Evolutionary conservation across 1,140 invertebrate species (phyloP), one percentile per base, ranked within the genome.

Genomic region (Copidosoma floridanum): DNA sequence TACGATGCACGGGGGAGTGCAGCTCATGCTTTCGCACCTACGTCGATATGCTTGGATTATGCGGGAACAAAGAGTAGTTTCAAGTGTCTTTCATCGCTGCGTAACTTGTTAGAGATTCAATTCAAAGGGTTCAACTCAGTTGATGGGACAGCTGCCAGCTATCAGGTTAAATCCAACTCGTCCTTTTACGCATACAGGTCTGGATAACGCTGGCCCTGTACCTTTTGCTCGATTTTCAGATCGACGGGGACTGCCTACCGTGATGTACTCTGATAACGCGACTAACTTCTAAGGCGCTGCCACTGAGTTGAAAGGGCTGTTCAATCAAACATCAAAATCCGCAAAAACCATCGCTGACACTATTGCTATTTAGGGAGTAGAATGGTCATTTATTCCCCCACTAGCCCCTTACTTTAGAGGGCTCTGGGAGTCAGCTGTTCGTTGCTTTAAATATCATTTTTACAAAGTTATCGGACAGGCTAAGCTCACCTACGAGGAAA

Each of bases 341-440:
- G 10, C 2, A 0, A n/a, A 21, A 18, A 18, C 16, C 2, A 43
- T 43, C 16, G 2, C 20, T 18, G 12, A 6, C 29, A 0, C 29
- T 6, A 6, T 32, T 12, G 29, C 29, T 12, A 32, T 8, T 6
- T 6, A 32, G 6, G 29, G 43, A 60, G 65, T 56, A 11, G 43
- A 29, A 4, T 71, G 66, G 68, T 58, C 68, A 38, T 70, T 71
- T 32, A 67, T 62, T 27, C 68, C 66, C 18, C 56, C 48, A 11
- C 8, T n/a, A 7, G 38, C 57, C 2, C 57, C 50, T 14, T 18
- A 60, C 11, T 60, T 60, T 16, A 41, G 27, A 3, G 50, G 41
- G 12, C 2, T 53, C 1, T 46, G 41, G 29, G 27, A 35, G 50
- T 18, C 23, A 1, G n/a, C 61, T 47, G 59, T 62, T 10, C 57